These are phyloP conservation scores for Drosophila mimica DNA, from an alignment of 2,888 invertebrate genomes.

Conservation along the genomic window DNA sequence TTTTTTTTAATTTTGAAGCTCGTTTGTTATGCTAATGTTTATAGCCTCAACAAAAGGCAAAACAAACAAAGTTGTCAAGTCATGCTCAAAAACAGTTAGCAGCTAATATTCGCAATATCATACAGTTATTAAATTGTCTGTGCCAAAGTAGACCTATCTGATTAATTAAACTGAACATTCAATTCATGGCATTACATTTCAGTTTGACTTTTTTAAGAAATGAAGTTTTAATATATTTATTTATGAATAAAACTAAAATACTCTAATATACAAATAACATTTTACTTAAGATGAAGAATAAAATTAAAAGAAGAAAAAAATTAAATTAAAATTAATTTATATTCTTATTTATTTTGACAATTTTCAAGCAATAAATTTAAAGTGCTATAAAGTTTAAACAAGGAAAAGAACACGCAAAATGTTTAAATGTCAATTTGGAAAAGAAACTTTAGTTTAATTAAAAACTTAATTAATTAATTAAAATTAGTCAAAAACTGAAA, in stretches of 20 bases:
- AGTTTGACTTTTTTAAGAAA: not conserved
- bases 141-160: not conserved
- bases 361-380: too few species aligned
- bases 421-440: too few species aligned
- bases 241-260: not conserved
- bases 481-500: too few species aligned
- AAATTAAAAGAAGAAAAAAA: too few species aligned
- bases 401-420: too few species aligned
- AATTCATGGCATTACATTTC: not conserved
- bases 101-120: not conserved
- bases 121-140: not conserved
- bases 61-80: conserved; percentile 1
- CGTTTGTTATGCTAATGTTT: conserved; percentile 5
- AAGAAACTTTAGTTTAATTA: too few species aligned
- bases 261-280: not conserved
- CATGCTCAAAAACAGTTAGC: not conserved
- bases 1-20: not conserved
- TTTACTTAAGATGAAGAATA: not conserved
- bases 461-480: too few species aligned
- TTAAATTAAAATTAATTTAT: too few species aligned
- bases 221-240: not conserved
- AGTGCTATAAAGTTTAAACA: too few species aligned
- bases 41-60: not conserved
- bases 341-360: too few species aligned
- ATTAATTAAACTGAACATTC: not conserved